Conservation (phyloP, 2,888 invertebrate genomes). For the Drosophila fulvimacula region DNA sequence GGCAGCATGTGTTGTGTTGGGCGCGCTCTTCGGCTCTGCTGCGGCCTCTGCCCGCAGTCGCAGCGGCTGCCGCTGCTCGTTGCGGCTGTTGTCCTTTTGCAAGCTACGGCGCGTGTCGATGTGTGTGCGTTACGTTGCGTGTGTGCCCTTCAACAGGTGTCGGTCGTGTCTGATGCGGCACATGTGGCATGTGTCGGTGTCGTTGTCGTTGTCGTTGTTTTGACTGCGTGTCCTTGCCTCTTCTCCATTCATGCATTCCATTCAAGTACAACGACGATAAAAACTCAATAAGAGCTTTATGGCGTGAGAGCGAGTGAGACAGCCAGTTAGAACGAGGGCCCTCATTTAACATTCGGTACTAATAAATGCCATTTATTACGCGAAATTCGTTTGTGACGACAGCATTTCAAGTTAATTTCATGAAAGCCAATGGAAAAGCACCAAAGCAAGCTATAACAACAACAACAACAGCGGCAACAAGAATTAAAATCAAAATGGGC, state of each 20-base stretch:
- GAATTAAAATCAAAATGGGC: conserved; percentile 74
- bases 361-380: conserved; percentile 47
- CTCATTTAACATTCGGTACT: conserved; percentile 25
- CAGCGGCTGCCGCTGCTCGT: conserved; percentile 47
- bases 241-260: conserved; percentile 57
- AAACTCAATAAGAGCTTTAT: conserved; percentile 42
- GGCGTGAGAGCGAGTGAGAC: neutral
- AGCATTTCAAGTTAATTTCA: conserved; percentile 50
- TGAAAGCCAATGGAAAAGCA: conserved; percentile 80
- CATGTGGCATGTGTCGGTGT: conserved; percentile 63
- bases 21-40: conserved; percentile 45
- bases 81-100: conserved; percentile 72
- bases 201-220: conserved; percentile 55
- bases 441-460: conserved; percentile 51
- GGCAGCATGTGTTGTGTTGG: conserved; percentile 57
- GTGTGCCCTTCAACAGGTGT: conserved; percentile 73
- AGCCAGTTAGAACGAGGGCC: neutral
- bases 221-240: conserved; percentile 61
- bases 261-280: conserved; percentile 11
- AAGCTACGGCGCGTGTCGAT: conserved; percentile 65
- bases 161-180: conserved; percentile 52
- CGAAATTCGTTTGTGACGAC: conserved; percentile 58
- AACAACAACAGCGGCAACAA: conserved; percentile 38
- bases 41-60: conserved; percentile 32
- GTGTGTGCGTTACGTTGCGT: conserved; percentile 56